Percentiles rank a stretch among this genome's conserved stretches.
These are phyloP conservation scores for Darevskia mixta DNA, from an alignment of 2,797 vertebrate genomes.

Conservation along the genomic window DNA sequence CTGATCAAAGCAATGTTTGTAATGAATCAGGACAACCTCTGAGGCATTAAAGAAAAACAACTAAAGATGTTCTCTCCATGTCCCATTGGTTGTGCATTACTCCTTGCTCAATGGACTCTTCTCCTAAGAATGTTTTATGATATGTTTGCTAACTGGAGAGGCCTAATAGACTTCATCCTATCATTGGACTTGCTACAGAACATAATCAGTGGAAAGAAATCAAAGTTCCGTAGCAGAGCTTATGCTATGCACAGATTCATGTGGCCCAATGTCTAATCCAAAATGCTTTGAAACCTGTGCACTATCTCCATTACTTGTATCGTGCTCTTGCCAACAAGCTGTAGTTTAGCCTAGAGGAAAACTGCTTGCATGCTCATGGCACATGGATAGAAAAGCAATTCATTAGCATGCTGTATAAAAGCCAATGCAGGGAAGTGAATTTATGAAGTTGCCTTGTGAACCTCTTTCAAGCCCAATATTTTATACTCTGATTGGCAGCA, in stretches of 20 bases:
- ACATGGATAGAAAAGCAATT: not conserved
- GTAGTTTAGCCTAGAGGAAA: not conserved
- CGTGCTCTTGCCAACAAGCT: not conserved
- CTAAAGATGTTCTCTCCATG: too few species aligned
- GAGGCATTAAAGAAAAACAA: not conserved
- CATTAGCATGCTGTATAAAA: not conserved
- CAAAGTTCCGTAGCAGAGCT: too few species aligned
- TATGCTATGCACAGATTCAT: not conserved
- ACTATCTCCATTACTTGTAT: not conserved
- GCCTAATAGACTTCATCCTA: too few species aligned
- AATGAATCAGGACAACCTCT: not conserved
- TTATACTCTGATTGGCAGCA: not conserved
- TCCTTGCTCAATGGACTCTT: not conserved
- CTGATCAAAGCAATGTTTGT: conserved; percentile 1
- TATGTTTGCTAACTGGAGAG: not conserved
- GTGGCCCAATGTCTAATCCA: not conserved
- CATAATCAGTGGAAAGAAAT: not conserved
- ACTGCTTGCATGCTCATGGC: not conserved
- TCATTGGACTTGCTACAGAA: not conserved
- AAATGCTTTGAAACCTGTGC: not conserved
- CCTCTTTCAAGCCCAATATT: not conserved
- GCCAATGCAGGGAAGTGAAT: not conserved
- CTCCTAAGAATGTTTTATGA: not conserved
- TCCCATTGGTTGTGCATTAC: not conserved
- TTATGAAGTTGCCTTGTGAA: not conserved